phyloP scores from a whole-genome alignment of 2,113 vertebrate species.

The Callipepla squamata region DNA sequence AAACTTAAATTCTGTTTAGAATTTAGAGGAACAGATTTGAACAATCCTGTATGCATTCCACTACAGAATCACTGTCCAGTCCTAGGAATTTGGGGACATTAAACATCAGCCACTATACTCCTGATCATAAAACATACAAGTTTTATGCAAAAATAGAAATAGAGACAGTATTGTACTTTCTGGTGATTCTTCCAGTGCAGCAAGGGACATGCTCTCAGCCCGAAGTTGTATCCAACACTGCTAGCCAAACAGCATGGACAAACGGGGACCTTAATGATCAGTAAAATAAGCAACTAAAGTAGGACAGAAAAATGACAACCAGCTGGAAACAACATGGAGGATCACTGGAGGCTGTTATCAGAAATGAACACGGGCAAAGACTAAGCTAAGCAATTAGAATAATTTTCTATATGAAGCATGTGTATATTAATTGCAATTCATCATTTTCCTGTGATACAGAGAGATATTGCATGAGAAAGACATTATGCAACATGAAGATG shows the following conservation, averaged over 20 bases:
- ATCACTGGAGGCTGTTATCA: neutral
- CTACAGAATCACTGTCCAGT: neutral
- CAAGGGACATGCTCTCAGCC: neutral
- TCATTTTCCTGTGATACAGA: neutral
- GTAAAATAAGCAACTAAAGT: neutral
- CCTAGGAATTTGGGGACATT: accelerated
- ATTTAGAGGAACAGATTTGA: neutral
- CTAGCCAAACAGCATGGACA: neutral
- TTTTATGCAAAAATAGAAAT: neutral
- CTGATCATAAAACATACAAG: neutral
- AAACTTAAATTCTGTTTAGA: neutral
- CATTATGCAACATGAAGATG: neutral
- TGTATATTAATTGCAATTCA: neutral
- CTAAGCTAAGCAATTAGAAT: neutral
- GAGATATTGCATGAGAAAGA: neutral
- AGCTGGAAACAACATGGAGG: neutral
- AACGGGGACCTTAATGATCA: neutral
- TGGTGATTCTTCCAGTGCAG: neutral
- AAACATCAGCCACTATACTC: neutral
- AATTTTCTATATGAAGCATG: neutral
- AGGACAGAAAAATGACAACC: neutral
- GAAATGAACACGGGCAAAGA: neutral
- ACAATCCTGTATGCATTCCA: neutral
- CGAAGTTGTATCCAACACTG: neutral
- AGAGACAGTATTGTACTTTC: neutral